These are phyloP conservation scores for Syngnathus typhle DNA, from an alignment of 2,113 vertebrate species.

Conservation along the genomic window DNA sequence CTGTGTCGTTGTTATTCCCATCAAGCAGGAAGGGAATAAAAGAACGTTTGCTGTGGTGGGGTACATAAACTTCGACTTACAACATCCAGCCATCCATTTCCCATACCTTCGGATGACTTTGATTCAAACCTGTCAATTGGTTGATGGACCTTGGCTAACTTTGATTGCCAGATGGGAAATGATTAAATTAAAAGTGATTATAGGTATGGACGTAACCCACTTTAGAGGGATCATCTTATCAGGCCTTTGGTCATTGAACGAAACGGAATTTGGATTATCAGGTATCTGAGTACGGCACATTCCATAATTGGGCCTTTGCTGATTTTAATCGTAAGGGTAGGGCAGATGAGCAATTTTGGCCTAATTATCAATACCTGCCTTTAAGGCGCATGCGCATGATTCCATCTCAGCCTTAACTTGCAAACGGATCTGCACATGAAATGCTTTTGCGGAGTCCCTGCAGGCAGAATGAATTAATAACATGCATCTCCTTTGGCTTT, in stretches of 20 bases:
- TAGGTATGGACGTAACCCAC: too few species aligned
- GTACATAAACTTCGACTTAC: neutral
- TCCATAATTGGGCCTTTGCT: neutral
- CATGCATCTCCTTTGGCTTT: slow-evolving; percentile 59
- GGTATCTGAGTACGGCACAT: neutral
- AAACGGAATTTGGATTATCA: neutral
- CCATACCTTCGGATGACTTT: neutral
- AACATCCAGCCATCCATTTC: neutral
- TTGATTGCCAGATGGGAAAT: too few species aligned
- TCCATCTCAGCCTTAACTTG: slow-evolving; percentile 20
- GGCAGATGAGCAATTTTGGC: neutral
- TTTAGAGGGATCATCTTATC: neutral
- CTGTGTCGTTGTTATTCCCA: neutral
- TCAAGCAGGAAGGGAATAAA: neutral
- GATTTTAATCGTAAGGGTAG: neutral
- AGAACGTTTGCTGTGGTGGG: neutral
- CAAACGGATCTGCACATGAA: slow-evolving; percentile 36
- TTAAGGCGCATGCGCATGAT: neutral
- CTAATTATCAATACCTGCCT: neutral
- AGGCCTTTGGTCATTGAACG: neutral
- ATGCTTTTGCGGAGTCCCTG: slow-evolving; percentile 38
- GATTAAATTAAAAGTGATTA: too few species aligned
- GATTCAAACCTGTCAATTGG: too few species aligned
- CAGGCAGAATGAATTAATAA: slow-evolving; percentile 64
- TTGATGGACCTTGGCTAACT: too few species aligned